These are phyloP conservation scores for Acrossocheilus wenchowensis DNA, from an alignment of 2,797 vertebrate species.

Conservation along the genomic window DNA sequence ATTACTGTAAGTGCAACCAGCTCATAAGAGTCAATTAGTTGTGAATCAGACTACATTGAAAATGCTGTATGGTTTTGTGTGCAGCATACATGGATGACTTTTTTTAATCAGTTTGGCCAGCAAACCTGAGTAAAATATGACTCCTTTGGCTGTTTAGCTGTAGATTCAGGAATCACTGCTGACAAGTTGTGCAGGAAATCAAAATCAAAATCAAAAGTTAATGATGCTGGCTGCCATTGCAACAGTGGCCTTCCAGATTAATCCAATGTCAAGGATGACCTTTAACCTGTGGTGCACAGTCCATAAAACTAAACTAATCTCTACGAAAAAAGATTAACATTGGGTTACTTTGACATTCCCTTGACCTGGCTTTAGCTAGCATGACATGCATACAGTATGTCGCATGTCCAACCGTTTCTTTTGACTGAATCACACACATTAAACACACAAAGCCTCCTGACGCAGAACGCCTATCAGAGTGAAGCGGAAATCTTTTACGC, in stretches of 20 bases:
- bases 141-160: neutral
- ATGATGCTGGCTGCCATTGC: neutral
- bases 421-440: neutral
- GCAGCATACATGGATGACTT: neutral
- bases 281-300: conserved; percentile 12
- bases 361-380: neutral
- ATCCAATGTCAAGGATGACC: conserved; percentile 9
- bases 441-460: neutral
- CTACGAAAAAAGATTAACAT: conserved; percentile 35
- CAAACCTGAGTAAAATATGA: neutral
- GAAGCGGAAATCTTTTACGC: neutral
- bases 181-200: neutral
- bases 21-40: no score
- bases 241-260: neutral
- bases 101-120: neutral
- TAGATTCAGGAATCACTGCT: neutral
- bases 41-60: neutral
- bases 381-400: neutral
- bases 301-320: conserved; percentile 17
- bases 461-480: neutral
- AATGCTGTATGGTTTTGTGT: neutral
- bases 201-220: no score
- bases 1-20: no score
- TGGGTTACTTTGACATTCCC: neutral
- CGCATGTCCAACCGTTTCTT: neutral